A percentile compares a stretch with the other conserved stretches of the same genome.
Evolutionary conservation across 2,888 invertebrate genomes (phyloP).

Genomic region (Allacma fusca): DNA sequence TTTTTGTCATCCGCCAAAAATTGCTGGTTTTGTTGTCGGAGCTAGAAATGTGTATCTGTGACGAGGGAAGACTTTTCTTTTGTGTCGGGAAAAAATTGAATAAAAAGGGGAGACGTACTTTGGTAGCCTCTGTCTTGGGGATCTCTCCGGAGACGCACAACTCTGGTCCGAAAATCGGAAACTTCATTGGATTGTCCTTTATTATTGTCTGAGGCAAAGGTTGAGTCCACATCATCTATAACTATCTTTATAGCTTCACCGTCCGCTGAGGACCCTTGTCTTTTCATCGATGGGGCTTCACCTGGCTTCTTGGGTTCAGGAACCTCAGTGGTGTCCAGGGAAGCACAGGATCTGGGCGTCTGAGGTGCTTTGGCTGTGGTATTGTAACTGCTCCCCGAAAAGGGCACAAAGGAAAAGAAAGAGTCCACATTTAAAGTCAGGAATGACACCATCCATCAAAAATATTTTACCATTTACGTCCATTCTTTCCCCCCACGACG

Average conservation of each 20-base stretch:
- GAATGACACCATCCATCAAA: background rate
- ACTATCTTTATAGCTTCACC: conserved; percentile 92
- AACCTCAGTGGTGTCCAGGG: conserved; percentile 55
- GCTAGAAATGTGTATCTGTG: too few relatives aligned
- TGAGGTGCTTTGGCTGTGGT: conserved; percentile 67
- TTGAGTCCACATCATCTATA: conserved; percentile 88
- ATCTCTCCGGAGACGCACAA: conserved; percentile 59
- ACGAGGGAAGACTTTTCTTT: too few relatives aligned
- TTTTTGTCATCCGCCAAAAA: too few relatives aligned
- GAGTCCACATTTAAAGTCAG: background rate
- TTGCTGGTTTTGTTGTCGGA: too few relatives aligned
- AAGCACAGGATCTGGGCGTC: conserved; percentile 70
- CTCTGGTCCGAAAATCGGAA: conserved; percentile 52
- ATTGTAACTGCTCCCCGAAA: conserved; percentile 52
- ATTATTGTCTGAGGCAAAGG: conserved; percentile 62
- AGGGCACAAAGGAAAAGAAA: background rate
- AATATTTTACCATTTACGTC: background rate
- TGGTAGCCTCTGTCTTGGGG: conserved; percentile 61
- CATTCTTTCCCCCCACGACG: too few relatives aligned
- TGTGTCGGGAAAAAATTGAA: too few relatives aligned
- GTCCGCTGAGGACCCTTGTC: conserved; percentile 83
- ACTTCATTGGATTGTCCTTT: conserved; percentile 54
- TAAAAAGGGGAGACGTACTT: conserved; percentile 50
- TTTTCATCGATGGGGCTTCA: conserved; percentile 54
- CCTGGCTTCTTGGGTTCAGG: conserved; percentile 62